Conservation (phyloP, 2,888 invertebrate genomes). For the Archaeoteleia sp. region DNA sequence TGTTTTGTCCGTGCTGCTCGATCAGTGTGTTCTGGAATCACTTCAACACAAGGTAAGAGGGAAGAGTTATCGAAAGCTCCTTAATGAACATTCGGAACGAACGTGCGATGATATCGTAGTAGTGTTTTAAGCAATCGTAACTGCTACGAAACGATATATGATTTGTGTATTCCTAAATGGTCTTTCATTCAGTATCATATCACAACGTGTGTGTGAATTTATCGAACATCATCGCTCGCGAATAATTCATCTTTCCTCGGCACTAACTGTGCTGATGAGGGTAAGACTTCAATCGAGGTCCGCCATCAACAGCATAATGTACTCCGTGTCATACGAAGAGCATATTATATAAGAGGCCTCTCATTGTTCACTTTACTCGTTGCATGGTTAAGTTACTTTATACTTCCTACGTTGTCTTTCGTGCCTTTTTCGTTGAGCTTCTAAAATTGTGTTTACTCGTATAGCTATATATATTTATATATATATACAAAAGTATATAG, state of each 20-base stretch:
- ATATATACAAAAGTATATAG: not conserved
- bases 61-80: slow-evolving; percentile 41
- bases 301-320: slow-evolving; percentile 44
- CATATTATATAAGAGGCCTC: slow-evolving; percentile 53
- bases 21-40: slow-evolving; percentile 99
- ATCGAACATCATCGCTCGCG: slow-evolving; percentile 49
- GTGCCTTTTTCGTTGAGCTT: slow-evolving; percentile 80
- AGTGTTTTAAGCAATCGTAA: slow-evolving; percentile 56
- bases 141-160: slow-evolving; percentile 60
- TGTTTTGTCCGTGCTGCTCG: slow-evolving; percentile 84
- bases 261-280: slow-evolving; percentile 36
- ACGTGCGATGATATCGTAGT: slow-evolving; percentile 50
- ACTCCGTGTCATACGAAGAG: slow-evolving; percentile 29
- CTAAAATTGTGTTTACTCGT: slow-evolving; percentile 55
- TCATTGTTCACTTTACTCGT: slow-evolving; percentile 68
- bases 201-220: slow-evolving; percentile 46
- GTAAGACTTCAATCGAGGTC: slow-evolving; percentile 42
- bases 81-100: slow-evolving; percentile 33
- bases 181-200: slow-evolving; percentile 25
- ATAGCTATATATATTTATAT: slow-evolving; percentile 28
- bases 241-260: slow-evolving; percentile 44
- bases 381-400: slow-evolving; percentile 75
- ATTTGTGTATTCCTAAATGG: slow-evolving; percentile 67
- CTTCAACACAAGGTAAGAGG: slow-evolving; percentile 98
- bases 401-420: slow-evolving; percentile 78